Conservation (phyloP, 2,113 vertebrate species). For the Nestor notabilis region DNA sequence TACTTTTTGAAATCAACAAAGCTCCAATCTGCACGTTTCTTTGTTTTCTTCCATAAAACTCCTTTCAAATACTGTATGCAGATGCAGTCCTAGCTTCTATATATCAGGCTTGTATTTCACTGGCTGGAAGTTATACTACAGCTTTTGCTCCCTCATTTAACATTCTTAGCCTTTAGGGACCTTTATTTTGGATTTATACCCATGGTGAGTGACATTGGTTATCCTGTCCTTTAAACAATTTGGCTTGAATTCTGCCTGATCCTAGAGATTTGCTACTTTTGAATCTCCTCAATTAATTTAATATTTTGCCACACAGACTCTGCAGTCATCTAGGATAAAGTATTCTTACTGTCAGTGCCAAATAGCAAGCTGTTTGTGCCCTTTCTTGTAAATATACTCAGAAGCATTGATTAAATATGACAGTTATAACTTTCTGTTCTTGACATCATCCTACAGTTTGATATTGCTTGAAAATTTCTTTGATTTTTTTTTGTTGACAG, state of each 20-base stretch:
- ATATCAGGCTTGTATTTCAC: rapidly evolving
- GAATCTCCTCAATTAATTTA: slow-evolving; percentile 33
- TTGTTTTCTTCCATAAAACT: background rate
- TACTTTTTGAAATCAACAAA: background rate
- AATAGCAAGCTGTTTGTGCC: background rate
- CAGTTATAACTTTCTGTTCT: background rate
- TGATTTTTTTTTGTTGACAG: background rate
- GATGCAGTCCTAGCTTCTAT: background rate
- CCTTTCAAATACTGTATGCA: background rate
- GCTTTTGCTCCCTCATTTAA: background rate
- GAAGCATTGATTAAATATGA: background rate
- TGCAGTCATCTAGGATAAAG: slow-evolving; percentile 32
- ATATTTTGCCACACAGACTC: slow-evolving; percentile 25
- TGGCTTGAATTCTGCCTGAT: slow-evolving; percentile 28
- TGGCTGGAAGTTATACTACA: rapidly evolving
- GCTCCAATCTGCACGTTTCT: background rate
- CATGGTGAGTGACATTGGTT: background rate
- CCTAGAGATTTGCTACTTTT: slow-evolving; percentile 46
- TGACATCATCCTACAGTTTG: background rate
- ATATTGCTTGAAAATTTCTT: background rate
- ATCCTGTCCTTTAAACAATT: slow-evolving; percentile 8
- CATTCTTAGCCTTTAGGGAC: background rate
- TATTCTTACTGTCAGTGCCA: slow-evolving; percentile 4
- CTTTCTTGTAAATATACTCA: background rate
- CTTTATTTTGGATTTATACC: background rate